Base-by-base conservation (phyloP, 2,888 invertebrate species). In the Heliconius cydno region DNA sequence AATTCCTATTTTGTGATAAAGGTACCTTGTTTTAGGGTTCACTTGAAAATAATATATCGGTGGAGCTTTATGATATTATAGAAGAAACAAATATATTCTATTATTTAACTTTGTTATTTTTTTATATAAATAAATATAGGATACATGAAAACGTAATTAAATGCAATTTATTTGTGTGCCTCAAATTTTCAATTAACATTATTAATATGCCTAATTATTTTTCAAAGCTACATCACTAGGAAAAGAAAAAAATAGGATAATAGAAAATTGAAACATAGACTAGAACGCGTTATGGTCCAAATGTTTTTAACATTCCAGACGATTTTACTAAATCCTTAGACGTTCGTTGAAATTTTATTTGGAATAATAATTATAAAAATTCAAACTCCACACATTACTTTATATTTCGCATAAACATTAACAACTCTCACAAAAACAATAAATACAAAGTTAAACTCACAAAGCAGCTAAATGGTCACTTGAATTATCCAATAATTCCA, bases 371-470 rank as follows among this genome's bases (percentile, higher is more conserved):
- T 70, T 25, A 15, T 41, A 3, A 22, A 41, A 41, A 13, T 0
- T 6, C 52, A 28, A 85, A 84, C 83, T 10, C n/a, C 60, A 60
- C 9, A 9, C 22, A n/a, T n/a, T 12, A 12, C 60, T 22, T 22
- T 60, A 60, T 60, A n/a, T 60, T 12, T 52, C 52, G 52, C 19
- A 52, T 22, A 52, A 52, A 22, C 52, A 19, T 19, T 52, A 52
- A 22, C 52, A 52, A 52, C 2, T 9, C 52, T n/a, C 9, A 60
- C 1, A 77, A 63, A 19, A 68, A 68, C 28, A 65, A 25, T 28
- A n/a, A 65, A 65, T 2, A 65, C 28, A 65, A 13, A 65, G 13
- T 12, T 28, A 65, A 77, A 38, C 15, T 66, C 12, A 38, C 60
- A 38, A 38, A 73, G 34, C 60, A 15, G 30, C 41, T 28, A 74